phyloP scores from a whole-genome alignment of 1,140 invertebrate genomes.

The Wiebesia pumilae region DNA sequence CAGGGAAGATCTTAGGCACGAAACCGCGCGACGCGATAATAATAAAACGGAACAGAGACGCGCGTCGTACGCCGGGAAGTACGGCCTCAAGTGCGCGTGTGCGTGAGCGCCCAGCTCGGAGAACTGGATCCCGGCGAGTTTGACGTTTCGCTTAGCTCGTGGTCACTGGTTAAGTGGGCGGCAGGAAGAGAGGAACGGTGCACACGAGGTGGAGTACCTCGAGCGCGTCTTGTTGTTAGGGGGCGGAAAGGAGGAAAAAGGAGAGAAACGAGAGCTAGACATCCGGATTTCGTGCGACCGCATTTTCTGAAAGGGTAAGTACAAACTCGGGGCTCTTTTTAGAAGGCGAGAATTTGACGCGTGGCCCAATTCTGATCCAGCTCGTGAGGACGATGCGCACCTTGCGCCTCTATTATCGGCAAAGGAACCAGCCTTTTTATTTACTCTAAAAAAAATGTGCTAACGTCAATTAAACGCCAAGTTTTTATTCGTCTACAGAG shows the following conservation, averaged over 20 bases:
- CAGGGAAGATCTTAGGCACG: no score
- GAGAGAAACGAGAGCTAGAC: neutral
- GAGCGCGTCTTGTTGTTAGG: neutral
- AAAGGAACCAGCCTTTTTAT: no score
- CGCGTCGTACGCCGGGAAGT: no score
- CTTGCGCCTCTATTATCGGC: no score
- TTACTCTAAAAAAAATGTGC: no score
- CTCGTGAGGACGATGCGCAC: no score
- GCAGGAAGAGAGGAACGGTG: neutral
- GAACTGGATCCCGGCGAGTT: neutral
- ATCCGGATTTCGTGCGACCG: neutral
- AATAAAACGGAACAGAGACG: neutral
- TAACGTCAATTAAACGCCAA: no score
- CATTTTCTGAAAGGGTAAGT: constrained; percentile 9
- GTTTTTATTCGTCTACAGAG: no score
- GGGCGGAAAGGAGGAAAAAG: neutral
- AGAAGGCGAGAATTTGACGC: no score
- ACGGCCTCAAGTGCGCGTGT: neutral
- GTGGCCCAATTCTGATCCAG: no score
- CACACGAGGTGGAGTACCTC: neutral
- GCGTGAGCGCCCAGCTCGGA: neutral
- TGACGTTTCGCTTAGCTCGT: neutral
- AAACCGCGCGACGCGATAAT: neutral
- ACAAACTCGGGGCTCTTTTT: neutral
- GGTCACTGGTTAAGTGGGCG: neutral